These are phyloP conservation scores for Cephus sareptanus DNA, from an alignment of 2,888 invertebrate species.

Conservation along the genomic window DNA sequence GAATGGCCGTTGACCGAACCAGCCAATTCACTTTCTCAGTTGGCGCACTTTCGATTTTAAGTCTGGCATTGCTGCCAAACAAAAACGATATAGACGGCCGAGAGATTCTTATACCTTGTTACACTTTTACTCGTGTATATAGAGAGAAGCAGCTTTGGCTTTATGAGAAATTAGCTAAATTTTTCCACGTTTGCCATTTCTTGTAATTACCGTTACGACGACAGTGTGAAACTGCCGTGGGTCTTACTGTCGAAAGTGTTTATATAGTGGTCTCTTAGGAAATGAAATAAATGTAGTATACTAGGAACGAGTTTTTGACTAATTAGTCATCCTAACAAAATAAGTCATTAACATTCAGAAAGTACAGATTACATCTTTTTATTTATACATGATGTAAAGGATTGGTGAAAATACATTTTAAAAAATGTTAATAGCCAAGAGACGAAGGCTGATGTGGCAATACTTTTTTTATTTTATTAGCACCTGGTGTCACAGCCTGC, in stretches of 20 bases:
- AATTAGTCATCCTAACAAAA: background rate
- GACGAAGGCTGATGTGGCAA: background rate
- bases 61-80: constrained; percentile 24
- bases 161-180: background rate
- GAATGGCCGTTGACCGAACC: constrained; percentile 24
- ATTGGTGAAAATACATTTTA: background rate
- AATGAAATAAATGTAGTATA: background rate
- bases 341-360: background rate
- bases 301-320: background rate
- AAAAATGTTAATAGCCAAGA: background rate
- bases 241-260: background rate
- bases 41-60: constrained; percentile 55
- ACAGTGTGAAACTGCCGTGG: background rate
- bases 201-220: background rate
- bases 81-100: background rate
- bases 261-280: background rate
- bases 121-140: background rate
- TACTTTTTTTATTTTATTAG: constrained; percentile 35
- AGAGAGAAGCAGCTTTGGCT: background rate
- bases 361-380: background rate
- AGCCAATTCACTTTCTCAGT: constrained; percentile 56
- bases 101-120: background rate
- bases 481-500: constrained; percentile 54
- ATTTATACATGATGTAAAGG: background rate
- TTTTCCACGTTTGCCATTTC: background rate